Conservation (phyloP, 2,888 invertebrate species). For the Drosophila anomalipes region DNA sequence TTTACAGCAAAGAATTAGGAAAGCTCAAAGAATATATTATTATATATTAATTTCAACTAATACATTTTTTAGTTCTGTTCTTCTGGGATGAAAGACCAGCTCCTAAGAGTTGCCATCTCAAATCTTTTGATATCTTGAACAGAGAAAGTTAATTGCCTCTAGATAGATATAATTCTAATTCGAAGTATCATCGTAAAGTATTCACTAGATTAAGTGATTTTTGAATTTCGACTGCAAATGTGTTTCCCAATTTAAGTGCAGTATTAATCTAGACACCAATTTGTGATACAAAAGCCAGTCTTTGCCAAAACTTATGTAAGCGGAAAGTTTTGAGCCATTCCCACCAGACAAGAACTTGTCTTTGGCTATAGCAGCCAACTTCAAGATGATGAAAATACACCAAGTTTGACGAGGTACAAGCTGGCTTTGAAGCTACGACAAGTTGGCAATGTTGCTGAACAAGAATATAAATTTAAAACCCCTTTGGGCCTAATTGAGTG, state of each 20-base stretch:
- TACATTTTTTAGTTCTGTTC: neutral
- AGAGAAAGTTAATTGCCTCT: neutral
- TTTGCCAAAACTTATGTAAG: no score
- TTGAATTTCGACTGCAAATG: neutral
- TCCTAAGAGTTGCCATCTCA: neutral
- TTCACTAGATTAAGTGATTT: no score
- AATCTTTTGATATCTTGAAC: neutral
- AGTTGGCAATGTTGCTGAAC: neutral
- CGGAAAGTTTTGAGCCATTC: no score
- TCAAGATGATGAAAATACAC: no score
- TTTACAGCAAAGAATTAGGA: neutral
- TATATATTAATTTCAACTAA: neutral
- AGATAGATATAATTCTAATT: neutral
- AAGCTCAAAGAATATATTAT: neutral
- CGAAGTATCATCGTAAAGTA: neutral
- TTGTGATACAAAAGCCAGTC: no score
- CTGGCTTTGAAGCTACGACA: neutral
- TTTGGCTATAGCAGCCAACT: no score
- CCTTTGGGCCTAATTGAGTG: neutral
- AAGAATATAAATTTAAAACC: neutral
- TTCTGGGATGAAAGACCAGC: neutral
- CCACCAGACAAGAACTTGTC: no score
- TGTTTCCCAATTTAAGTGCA: neutral
- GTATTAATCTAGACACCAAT: neutral
- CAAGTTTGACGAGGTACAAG: no score